Percentiles rank a stretch among this genome's conserved stretches.
Evolutionary conservation across 2,888 invertebrate genomes (phyloP).

Genomic region (Apamea anceps): DNA sequence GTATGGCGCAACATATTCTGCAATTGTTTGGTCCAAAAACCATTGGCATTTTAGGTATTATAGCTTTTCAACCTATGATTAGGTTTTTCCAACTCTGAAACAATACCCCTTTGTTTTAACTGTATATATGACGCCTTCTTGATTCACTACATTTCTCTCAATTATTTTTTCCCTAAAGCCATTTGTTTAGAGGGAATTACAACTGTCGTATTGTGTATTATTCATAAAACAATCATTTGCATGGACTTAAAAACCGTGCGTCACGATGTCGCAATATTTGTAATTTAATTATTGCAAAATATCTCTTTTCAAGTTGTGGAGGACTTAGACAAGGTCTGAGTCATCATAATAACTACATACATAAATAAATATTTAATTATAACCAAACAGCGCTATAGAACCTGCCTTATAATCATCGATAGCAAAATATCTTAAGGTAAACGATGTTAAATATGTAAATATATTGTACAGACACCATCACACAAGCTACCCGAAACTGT

Average conservation of each 20-base stretch:
- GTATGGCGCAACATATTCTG: neutral
- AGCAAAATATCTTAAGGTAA: neutral
- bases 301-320: neutral
- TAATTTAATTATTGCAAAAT: constrained; percentile 19
- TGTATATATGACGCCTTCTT: neutral
- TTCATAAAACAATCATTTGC: constrained; percentile 17
- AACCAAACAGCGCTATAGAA: neutral
- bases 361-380: constrained; percentile 7
- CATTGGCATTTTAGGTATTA: neutral
- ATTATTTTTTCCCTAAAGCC: constrained; percentile 13
- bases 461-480: no score
- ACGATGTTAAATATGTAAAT: neutral
- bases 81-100: neutral
- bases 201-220: neutral
- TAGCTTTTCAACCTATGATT: neutral
- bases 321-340: constrained; percentile 10
- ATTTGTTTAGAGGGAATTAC: constrained; percentile 35
- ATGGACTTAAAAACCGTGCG: neutral
- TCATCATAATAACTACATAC: neutral
- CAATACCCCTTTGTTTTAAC: constrained; percentile 6
- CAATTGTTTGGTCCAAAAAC: neutral
- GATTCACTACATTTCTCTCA: constrained; percentile 22
- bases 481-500: no score
- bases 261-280: constrained; percentile 17
- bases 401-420: neutral